These are phyloP conservation scores for Cloeon dipterum DNA, from an alignment of 2,888 invertebrate genomes.

Conservation along the genomic window DNA sequence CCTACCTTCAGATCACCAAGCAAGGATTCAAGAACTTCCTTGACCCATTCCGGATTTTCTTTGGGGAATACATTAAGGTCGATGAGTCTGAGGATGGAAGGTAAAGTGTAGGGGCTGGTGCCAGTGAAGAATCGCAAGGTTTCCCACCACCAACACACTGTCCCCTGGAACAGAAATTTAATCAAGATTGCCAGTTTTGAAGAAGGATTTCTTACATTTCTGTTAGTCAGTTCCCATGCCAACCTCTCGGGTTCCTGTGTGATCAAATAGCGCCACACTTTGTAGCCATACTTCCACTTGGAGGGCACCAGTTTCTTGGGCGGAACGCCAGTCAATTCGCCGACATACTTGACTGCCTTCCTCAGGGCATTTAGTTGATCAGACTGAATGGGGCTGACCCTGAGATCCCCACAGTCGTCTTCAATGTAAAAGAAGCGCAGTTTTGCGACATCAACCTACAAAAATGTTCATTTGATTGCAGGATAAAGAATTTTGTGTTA, in stretches of 20 bases:
- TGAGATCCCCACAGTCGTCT: conserved; percentile 41
- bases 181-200: neutral
- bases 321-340: neutral
- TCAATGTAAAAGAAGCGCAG: conserved; percentile 56
- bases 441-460: conserved; percentile 35
- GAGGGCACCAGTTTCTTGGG: conserved; percentile 12
- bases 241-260: conserved; percentile 40
- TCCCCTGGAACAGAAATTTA: conserved; percentile 9
- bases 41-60: conserved; percentile 39
- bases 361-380: conserved; percentile 40
- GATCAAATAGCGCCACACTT: conserved; percentile 58
- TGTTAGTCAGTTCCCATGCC: conserved; percentile 35
- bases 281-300: conserved; percentile 30
- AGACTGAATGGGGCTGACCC: conserved; percentile 41
- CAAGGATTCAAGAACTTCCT: conserved; percentile 28
- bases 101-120: conserved; percentile 36
- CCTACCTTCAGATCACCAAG: conserved; percentile 31
- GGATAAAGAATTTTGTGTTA: too few relatives aligned
- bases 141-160: conserved; percentile 13
- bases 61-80: conserved; percentile 40
- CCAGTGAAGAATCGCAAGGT: conserved; percentile 25
- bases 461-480: too few relatives aligned
- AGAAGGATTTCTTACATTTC: conserved; percentile 18
- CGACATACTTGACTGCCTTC: conserved; percentile 22
- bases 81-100: conserved; percentile 39